phyloP scores from a whole-genome alignment of 2,888 invertebrate genomes.

The Cenopis cana region DNA sequence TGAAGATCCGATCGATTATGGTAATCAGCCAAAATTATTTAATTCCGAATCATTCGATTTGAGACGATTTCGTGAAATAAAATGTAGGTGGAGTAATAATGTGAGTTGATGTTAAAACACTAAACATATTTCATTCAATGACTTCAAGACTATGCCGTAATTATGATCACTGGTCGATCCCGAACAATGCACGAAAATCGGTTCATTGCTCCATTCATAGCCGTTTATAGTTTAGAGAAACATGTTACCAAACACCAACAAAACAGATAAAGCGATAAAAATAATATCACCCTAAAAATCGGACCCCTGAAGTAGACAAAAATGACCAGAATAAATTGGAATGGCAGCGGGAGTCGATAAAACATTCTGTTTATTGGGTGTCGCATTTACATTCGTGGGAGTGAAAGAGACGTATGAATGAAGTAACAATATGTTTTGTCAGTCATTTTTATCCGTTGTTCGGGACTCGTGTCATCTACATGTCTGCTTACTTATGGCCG shows the following conservation, averaged over 20 bases:
- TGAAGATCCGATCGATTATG: constrained; percentile 42
- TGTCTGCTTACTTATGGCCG: constrained; percentile 11
- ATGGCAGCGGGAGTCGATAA: constrained; percentile 82
- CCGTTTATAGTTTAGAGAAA: constrained; percentile 22
- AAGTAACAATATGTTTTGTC: constrained; percentile 59
- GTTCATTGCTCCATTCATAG: constrained; percentile 20
- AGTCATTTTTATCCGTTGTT: constrained; percentile 26
- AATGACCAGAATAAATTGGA: constrained; percentile 85
- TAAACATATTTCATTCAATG: too few relatives aligned
- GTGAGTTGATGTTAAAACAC: background rate
- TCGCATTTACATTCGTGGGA: constrained; percentile 83
- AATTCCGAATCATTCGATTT: constrained; percentile 11
- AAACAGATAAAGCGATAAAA: constrained; percentile 73
- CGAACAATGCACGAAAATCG: background rate
- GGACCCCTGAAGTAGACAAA: constrained; percentile 81
- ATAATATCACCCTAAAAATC: constrained; percentile 75
- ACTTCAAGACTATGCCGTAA: too few relatives aligned
- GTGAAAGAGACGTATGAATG: constrained; percentile 74
- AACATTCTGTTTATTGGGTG: constrained; percentile 84
- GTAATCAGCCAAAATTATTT: constrained; percentile 33
- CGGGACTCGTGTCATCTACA: constrained; percentile 24
- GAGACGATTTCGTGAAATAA: background rate
- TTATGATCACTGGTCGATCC: background rate
- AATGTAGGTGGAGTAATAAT: background rate
- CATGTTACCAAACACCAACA: constrained; percentile 45